Base-by-base conservation (phyloP, 1,140 invertebrate genomes). In the Bombus soroeensis region DNA sequence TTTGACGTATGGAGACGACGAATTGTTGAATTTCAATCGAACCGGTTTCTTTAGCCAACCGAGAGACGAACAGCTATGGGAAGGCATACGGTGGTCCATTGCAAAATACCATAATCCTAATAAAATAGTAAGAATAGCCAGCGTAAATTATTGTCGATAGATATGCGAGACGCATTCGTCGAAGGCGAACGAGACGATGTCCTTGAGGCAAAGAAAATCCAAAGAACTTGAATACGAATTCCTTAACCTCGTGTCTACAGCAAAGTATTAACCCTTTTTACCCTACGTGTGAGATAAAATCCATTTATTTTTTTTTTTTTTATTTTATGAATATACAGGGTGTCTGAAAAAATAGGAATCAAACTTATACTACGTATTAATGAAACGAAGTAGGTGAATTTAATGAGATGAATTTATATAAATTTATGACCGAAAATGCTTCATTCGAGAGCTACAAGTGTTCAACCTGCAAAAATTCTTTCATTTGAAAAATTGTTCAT, bases 21-120 rank as follows among this genome's bases (percentile, higher is more conserved):
- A 28, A 78, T 78, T 18, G 37, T 64, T 78, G 76, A 66, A 41
- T 78, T 78, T 78, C 76, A 39, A 66, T 64, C 13, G 57, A 62
- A 78, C 76, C 28, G 76, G 76, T 78, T 78, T 25, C n/a, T 66
- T 15, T 64, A 25, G 13, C 13, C 8, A 25, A 15, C 0, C 25
- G 3, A 59, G 37, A 39, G 25, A 37, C 47, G 0, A 39, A 28
- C 37, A 12, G 37, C 28, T 4, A 32, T 32, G 34, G 57, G 22
- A 34, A 59, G 47, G 3, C 25, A 10, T 34, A 76, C 34, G 5
- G 37, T 57, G 32, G 53, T 18, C 34, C 75, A 53, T 22, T 53
- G 6, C 22, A 53, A 22, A 22, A 53, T 22, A 32, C 22, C 8
- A 78, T 43, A 64, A 41, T 66, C 59, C 5, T 12, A 32, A 43